Evolutionary conservation across 2,113 vertebrate species (phyloP).

Genomic region (Hassar affinis): DNA sequence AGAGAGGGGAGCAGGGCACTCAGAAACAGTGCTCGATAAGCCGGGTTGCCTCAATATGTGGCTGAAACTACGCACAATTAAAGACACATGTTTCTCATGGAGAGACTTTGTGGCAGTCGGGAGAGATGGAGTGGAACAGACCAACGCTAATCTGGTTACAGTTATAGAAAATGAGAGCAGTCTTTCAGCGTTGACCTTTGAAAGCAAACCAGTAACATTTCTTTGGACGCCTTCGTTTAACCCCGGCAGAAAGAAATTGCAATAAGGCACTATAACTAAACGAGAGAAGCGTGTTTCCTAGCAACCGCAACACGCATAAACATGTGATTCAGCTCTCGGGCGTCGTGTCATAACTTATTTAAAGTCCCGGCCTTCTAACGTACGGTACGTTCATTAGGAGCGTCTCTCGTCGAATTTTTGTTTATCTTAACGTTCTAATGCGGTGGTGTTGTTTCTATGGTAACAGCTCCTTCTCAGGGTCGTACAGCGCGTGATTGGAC

Average conservation of each 20-base stretch:
- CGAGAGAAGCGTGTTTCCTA: background rate
- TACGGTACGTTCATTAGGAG: background rate
- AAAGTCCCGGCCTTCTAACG: background rate
- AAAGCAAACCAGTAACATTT: background rate
- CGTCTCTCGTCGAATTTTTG: background rate
- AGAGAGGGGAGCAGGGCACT: background rate
- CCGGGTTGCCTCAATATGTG: background rate
- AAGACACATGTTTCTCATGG: slow-evolving; percentile 31
- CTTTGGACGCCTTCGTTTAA: slow-evolving; percentile 1
- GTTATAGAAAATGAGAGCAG: background rate
- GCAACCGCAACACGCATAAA: background rate
- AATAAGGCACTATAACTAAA: background rate
- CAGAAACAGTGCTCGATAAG: slow-evolving; percentile 8
- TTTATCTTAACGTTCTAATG: background rate
- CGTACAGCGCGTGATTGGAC: background rate
- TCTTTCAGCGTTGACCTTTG: slow-evolving; percentile 20
- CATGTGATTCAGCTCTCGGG: background rate
- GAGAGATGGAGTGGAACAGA: background rate
- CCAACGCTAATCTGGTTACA: slow-evolving; percentile 6
- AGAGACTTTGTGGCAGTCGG: background rate
- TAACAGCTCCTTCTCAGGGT: background rate
- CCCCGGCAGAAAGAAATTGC: background rate
- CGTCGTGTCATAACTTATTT: background rate
- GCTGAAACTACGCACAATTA: background rate
- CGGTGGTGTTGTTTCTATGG: background rate